Base-by-base conservation (phyloP, 1,140 invertebrate species). In the Lamellibrachia luymesi region DNA sequence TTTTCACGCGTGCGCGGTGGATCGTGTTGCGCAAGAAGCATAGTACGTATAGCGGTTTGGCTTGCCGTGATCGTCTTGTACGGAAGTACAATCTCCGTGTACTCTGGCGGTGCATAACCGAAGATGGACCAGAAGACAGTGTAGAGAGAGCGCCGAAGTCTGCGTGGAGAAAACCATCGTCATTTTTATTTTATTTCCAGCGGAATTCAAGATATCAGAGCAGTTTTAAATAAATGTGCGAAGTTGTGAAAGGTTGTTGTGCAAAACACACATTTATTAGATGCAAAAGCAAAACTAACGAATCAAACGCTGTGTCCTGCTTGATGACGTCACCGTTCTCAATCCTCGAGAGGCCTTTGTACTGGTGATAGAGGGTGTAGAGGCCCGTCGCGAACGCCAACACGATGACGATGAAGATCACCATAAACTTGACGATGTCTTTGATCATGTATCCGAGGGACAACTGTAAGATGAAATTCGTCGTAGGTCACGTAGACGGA, bases 361-460 rank as follows among this genome's bases (percentile, higher is more conserved):
- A 80, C 8, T 80, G 64, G 25, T 80, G 91, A 51, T 91, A 91
- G 13, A 91, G 13, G 13, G 51, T 50, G 91, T 50, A 91, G 22
- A 91, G n/a, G n/a, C 49, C 13, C 5, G 51, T 50, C 7, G 91
- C 91, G 91, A 91, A 91, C 5, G 91, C 91, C 91, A 91, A 0
- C 22, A 91, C 49, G 91, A 91, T 17, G 49, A 91, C 10, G 8
- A 91, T 91, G 91, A 91, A 91, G 91, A 91, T n/a, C 13, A 91
- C 91, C 91, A 91, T 91, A n/a, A 91, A 91, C 91, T 50, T 51
- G 49, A 91, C 51, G 91, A 91, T 91, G 91, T 50, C 49, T 13
- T 91, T 51, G 91, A 91, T 91, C 91, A 91, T 91, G 8, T 51
- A 51, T 13, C 91, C 91, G n/a, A 91, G 91, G 27, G 91, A 91